Base-by-base conservation (phyloP, 2,888 invertebrate genomes). In the Stegophylla sp. region DNA sequence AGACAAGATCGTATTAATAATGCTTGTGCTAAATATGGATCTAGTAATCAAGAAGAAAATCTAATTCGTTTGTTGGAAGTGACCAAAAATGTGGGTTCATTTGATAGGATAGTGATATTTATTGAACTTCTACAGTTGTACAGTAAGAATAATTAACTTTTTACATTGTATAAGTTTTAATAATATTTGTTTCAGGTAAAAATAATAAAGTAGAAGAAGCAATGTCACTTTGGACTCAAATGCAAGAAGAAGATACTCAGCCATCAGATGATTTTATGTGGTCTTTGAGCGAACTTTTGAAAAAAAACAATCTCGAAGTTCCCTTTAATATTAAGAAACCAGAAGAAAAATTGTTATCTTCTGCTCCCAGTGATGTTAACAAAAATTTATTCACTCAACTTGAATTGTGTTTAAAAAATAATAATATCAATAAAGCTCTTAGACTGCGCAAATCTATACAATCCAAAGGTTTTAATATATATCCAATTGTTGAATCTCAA, bases 181-280 rank as follows among this genome's bases (percentile, higher is more conserved):
- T 34, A 12, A 56, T 28, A 28, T 48, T 82, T 81, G 10, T 34
- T 82, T 17, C 81, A 88, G 88, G 90, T 85, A 91, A 92, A 84
- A 89, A 89, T 0, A 88, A 92, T 59, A 91, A 94, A 84, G 89
- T 91, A 0, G 91, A 94, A 69, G 93, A 93, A 86, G 94, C 93
- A 0, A 85, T 94, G 13, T 90, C 90, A 0, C 87, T 95, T 4
- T 95, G 95, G 94, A 94, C 92, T 0, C 88, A 92, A 85, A 90
- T 95, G 88, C 95, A 95, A 87, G 95, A 96, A 86, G 94, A 96
- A 85, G 90, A 91, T 83, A 88, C 94, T 82, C 86, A 91, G 23
- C 92, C 95, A 0, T 90, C 89, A 41, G 91, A 92, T 41, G 87
- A 89, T 28, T 94, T 96, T 86, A 88, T 95, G 0, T 82, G 85